Base-by-base conservation (phyloP, 2,797 vertebrate species). In the Coregonus ussuriensis region DNA sequence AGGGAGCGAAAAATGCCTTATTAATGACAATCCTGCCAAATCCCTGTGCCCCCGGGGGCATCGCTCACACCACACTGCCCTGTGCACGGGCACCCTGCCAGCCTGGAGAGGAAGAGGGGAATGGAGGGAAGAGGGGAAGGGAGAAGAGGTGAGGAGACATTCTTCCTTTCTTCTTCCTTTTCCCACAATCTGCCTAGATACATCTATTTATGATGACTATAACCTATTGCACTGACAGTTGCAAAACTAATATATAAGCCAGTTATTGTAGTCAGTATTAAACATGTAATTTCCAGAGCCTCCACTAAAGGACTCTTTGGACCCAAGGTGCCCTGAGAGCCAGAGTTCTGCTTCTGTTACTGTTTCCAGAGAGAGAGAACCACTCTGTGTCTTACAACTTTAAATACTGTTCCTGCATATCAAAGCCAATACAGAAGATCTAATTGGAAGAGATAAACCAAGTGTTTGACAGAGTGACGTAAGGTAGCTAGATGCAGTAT, bases 241-340 rank as follows among this genome's bases (percentile, higher is more conserved):
- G 59, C 25, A 68, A 71, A 33, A 85, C 82, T 87, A 83, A 41
- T 77, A 81, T 73, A 72, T 15, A 18, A 59, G 18, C 37, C 21
- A 6, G 47, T 53, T 14, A 15, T 7, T 75, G 7, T 25, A 18
- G n/a, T 21, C 73, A 29, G 7, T 29, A 29, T n/a, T 29, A 70
- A 25, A 6, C 65, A 33, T 87, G 90, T 74, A 77, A 81, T 87
- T 56, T 75, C 74, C 35, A 31, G 3, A 75, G 33, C 72, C 21
- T 75, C 92, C 91, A 92, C 87, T 79, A 88, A 91, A 89, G 90
- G 90, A 69, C 89, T 81, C 87, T 86, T 53, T 62, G 71, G 79
- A 85, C 67, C 76, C 76, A 85, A 73, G 18, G 1, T 79, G 81
- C 77, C 33, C 35, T 51, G 16, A 15, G 9, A 21, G 16, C 21